phyloP scores from a whole-genome alignment of 2,113 vertebrate genomes.

The Pollachius pollachius region DNA sequence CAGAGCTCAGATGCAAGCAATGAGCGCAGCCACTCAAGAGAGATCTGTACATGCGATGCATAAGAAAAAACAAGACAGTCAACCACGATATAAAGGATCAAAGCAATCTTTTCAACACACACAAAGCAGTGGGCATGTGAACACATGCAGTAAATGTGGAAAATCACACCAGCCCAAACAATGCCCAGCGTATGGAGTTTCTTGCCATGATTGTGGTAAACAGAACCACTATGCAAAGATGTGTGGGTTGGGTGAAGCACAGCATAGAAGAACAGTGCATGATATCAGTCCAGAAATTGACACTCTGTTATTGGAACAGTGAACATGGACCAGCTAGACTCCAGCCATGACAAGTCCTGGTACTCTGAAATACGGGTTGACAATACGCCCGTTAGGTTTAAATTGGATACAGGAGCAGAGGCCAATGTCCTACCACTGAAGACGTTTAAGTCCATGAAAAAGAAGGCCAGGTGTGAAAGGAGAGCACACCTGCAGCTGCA shows the following conservation, averaged over 20 bases:
- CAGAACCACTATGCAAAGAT: slow-evolving; percentile 19
- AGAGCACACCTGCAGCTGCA: background rate
- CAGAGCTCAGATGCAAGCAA: background rate
- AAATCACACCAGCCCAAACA: slow-evolving; percentile 10
- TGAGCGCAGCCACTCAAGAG: background rate
- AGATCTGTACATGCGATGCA: background rate
- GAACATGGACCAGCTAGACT: background rate
- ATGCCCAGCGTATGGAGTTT: slow-evolving; percentile 9
- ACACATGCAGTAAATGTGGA: slow-evolving; percentile 9
- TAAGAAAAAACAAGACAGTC: background rate
- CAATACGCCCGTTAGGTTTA: background rate
- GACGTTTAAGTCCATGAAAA: background rate
- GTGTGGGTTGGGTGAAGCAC: background rate
- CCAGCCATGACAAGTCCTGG: background rate
- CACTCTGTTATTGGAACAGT: slow-evolving; percentile 7
- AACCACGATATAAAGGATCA: background rate
- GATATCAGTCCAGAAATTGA: background rate
- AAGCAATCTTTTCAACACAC: background rate
- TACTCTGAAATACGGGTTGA: background rate
- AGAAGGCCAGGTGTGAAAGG: slow-evolving; percentile 1
- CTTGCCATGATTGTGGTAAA: slow-evolving; percentile 10
- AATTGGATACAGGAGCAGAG: slow-evolving; percentile 12
- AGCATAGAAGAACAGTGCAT: background rate
- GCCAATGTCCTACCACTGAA: background rate
- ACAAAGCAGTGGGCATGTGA: background rate